Conservation (phyloP, 2,888 invertebrate genomes). For the Hartigia nigra region DNA sequence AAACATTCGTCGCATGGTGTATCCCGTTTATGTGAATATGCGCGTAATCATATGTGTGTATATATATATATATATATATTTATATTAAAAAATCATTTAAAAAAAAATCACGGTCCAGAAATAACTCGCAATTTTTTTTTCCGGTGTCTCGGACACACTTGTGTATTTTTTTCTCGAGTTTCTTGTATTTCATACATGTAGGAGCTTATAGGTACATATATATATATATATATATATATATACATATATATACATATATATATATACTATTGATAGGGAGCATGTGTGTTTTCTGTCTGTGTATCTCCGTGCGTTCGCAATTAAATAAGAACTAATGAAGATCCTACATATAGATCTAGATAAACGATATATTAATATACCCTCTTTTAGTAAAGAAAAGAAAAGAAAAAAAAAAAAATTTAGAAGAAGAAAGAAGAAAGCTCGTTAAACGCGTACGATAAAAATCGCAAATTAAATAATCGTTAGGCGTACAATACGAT, state of each 20-base stretch:
- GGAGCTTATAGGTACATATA: slow-evolving; percentile 14
- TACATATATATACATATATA: no score
- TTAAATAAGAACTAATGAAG: background rate
- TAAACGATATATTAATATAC: background rate
- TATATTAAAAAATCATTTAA: background rate
- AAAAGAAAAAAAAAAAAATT: slow-evolving; percentile 29
- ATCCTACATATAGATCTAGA: background rate
- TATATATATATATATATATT: no score
- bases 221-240: slow-evolving; percentile 15
- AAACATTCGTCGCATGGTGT: background rate
- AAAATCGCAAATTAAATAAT: slow-evolving; percentile 1
- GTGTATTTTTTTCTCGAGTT: background rate
- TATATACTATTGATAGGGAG: no score
- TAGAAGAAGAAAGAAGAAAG: slow-evolving; percentile 17
- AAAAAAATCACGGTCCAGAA: background rate
- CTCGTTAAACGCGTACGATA: background rate
- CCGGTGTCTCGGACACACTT: background rate
- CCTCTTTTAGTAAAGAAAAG: background rate
- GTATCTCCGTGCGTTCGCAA: background rate
- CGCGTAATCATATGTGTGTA: background rate
- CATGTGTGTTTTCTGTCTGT: no score
- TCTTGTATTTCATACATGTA: background rate
- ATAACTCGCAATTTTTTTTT: background rate
- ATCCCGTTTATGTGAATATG: background rate
- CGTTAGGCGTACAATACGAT: background rate